These are phyloP conservation scores for Geopemphigus sp. DNA, from an alignment of 1,140 invertebrate species.

Conservation along the genomic window DNA sequence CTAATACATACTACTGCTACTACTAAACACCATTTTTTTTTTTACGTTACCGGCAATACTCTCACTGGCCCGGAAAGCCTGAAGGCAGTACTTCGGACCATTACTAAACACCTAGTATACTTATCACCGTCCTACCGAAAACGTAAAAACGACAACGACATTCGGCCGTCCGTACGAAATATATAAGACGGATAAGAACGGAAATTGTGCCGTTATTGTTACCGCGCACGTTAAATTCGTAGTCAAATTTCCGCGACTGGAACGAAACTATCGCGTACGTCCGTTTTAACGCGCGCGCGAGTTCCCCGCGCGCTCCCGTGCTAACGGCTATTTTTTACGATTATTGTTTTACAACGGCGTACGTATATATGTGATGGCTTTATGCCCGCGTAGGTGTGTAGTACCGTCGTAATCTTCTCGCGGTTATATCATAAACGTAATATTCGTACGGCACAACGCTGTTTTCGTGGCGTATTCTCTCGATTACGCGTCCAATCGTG, in stretches of 20 bases:
- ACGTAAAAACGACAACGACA: not conserved
- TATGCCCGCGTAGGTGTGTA: conserved; percentile 30
- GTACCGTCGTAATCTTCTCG: not conserved
- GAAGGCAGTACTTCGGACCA: too few relatives aligned
- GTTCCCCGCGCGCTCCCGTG: not conserved
- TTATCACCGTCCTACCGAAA: not conserved
- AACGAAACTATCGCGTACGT: conserved; percentile 17
- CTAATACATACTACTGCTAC: too few relatives aligned
- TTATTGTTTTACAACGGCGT: conserved; percentile 23
- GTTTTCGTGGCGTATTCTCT: too few relatives aligned
- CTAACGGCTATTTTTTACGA: conserved; percentile 13
- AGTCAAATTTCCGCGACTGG: not conserved
- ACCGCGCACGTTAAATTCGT: not conserved
- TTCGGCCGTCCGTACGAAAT: not conserved
- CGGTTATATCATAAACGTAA: not conserved
- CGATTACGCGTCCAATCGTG: conserved; percentile 7
- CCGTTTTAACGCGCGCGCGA: conserved; percentile 9
- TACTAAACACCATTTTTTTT: too few relatives aligned
- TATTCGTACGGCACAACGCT: not conserved
- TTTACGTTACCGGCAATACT: too few relatives aligned
- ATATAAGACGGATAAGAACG: not conserved
- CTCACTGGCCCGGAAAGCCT: too few relatives aligned
- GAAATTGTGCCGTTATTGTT: not conserved
- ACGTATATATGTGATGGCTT: not conserved
- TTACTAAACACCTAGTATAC: too few relatives aligned